Base-by-base conservation (phyloP, 2,888 invertebrate species). In the Hydrotaea cyrtoneurina region DNA sequence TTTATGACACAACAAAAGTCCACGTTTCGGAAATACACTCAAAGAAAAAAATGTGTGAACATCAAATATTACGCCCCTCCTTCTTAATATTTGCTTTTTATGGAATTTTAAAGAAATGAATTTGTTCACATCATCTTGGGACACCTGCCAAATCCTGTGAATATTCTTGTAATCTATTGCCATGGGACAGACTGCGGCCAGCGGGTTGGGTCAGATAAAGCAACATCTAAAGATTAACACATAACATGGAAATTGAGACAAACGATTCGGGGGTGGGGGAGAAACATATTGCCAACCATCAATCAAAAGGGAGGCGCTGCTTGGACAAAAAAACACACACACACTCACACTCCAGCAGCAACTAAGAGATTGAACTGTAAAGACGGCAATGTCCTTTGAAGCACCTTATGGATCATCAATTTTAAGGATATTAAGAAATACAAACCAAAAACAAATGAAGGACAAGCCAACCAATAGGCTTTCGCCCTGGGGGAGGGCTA, bases 151-250 rank as follows among this genome's bases (percentile, higher is more conserved):
- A 66, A 36, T 19, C 19, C 21, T 19, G n/a, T 11, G 21, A 19
- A 66, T 39, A 31, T 36, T 15, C 39, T 26, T 13, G 11, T 59
- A 15, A 23, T 23, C 26, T 59, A 59, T 15, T 59, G 26, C 26
- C 13, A 23, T 39, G 39, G 39, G 13, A 39, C 39, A 39, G 10
- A 8, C 13, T 39, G 11, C 39, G 10, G 2, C 39, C 1, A 39
- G 7, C 10, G 1, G 39, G 1, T 39, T 4, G 39, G 50, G 50
- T 50, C 50, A 50, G 8, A n/a, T 17, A 64, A 39, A 36, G 64
- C 76, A 55, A 75, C 86, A 82, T 87, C 87, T 85, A 82, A 88
- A 87, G 87, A 87, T 88, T 89, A 87, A 87, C 86, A 86, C 87
- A 87, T 88, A 88, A 89, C 88, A 89, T 88, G 86, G 87, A 73